Conservation (phyloP, 64 coral and sea anemone genomes). For the Anthopleura sola region DNA sequence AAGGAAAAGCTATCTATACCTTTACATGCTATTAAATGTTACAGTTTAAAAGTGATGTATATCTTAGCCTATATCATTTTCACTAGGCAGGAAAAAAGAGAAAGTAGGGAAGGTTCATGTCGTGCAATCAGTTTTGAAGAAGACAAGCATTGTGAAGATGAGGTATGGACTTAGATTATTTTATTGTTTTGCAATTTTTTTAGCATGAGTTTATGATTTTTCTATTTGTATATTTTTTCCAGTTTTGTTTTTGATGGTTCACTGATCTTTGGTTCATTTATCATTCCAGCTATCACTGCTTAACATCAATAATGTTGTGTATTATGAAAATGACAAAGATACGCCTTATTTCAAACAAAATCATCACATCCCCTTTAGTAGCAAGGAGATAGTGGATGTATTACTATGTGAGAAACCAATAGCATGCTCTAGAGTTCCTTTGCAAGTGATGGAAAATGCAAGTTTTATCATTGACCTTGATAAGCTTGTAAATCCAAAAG, state of each 20-base stretch:
- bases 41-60: not conserved
- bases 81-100: not conserved
- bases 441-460: conserved; percentile 44
- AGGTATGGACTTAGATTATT: not conserved
- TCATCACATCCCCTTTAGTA: conserved; percentile 10
- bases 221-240: not conserved
- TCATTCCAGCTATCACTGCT: not conserved
- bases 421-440: conserved; percentile 23
- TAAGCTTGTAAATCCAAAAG: conserved; percentile 26
- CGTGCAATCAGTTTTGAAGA: not conserved
- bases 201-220: not conserved
- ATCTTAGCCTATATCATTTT: not conserved
- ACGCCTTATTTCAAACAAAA: conserved; percentile 30
- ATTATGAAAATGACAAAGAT: conserved; percentile 40
- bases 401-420: conserved; percentile 23
- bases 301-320: conserved; percentile 2
- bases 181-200: not conserved
- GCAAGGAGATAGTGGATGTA: conserved; percentile 24
- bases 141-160: not conserved
- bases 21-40: not conserved
- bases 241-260: not conserved
- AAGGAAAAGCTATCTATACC: not conserved
- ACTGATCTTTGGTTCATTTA: not conserved
- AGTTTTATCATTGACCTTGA: conserved; percentile 37
- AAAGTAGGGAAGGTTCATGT: not conserved